Conservation (phyloP, 2,113 vertebrate species). For the Lagopus muta region DNA sequence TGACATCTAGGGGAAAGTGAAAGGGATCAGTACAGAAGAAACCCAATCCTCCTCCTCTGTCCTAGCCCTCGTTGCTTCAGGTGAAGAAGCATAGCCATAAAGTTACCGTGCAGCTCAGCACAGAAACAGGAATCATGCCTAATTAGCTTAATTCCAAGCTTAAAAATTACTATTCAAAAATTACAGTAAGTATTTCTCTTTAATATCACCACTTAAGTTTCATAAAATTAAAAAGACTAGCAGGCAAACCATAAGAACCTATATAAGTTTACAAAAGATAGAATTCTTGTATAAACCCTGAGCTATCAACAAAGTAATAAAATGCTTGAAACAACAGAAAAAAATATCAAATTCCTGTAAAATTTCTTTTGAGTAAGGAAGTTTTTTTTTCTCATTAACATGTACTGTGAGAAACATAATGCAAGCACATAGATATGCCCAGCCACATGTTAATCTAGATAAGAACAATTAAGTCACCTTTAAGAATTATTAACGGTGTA, state of each 20-base stretch:
- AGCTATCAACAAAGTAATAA: not conserved
- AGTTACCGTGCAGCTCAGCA: not conserved
- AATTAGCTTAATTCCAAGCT: not conserved
- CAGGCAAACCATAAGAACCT: not conserved
- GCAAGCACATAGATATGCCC: not conserved
- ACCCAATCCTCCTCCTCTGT: not conserved
- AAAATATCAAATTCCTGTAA: not conserved
- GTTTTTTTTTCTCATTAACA: not conserved
- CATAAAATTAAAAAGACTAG: not conserved
- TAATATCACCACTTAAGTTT: not conserved
- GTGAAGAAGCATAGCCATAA: not conserved
- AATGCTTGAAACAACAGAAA: not conserved
- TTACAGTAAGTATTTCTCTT: not conserved
- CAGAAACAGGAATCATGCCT: not conserved
- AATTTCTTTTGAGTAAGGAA: not conserved
- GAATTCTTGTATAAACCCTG: not conserved
- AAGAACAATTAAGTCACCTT: not conserved
- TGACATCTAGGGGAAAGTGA: not conserved
- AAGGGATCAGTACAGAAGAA: not conserved
- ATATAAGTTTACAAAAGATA: not conserved
- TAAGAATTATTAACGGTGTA: not conserved
- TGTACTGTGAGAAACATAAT: not conserved
- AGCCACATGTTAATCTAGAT: not conserved
- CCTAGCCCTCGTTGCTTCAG: not conserved
- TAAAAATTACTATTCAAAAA: not conserved